phyloP scores from a whole-genome alignment of 2,113 vertebrate species.

The Furnarius figulus region DNA sequence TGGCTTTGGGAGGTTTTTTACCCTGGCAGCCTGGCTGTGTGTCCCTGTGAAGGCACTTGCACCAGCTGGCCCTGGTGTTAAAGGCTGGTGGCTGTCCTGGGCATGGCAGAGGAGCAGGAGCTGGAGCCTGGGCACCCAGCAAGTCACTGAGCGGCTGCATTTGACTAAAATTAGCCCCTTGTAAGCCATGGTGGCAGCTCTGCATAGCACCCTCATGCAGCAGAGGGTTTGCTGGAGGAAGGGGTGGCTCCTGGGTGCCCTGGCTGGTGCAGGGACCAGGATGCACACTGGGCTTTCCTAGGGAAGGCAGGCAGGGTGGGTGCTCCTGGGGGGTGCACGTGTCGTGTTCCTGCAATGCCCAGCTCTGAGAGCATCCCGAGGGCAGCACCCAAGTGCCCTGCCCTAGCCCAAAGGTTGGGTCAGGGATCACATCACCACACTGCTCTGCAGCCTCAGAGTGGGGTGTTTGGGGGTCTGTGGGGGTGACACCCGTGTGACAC shows the following conservation, averaged over 20 bases:
- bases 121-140: neutral
- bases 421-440: fast-evolving
- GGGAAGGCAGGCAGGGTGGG: fast-evolving
- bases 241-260: neutral
- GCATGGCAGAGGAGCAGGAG: neutral
- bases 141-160: neutral
- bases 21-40: neutral
- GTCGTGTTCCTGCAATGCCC: fast-evolving
- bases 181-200: neutral
- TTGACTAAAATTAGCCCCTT: neutral
- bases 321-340: fast-evolving
- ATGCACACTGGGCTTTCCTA: fast-evolving
- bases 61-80: neutral
- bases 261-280: neutral
- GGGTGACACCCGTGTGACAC: no score
- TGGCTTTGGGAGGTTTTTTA: neutral
- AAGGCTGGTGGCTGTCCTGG: neutral
- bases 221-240: neutral
- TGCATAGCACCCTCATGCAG: fast-evolving
- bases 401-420: fast-evolving
- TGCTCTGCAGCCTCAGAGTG: fast-evolving
- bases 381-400: fast-evolving
- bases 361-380: fast-evolving
- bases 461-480: neutral
- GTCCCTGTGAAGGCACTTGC: neutral